Base-by-base conservation (phyloP, 92 coral and sea anemone genomes). In the Paramuricea clavata region DNA sequence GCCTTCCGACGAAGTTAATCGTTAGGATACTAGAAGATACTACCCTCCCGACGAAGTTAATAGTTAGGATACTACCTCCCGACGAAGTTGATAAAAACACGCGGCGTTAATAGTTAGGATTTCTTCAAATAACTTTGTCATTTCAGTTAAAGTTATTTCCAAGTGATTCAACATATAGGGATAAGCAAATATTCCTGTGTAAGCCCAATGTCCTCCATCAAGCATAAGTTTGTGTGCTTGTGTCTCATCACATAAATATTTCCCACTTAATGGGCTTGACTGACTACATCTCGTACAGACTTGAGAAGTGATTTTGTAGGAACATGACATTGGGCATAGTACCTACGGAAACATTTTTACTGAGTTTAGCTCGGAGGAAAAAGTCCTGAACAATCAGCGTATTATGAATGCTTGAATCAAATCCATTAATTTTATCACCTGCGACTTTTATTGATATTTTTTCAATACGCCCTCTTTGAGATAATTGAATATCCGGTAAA, bases 171-270 rank as follows among this genome's bases (percentile, higher is more conserved):
- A 6, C 42, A 91, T 72, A 36, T 78, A 91, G 13, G 92, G 94
- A 35, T 83, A 91, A 17, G 94, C 90, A 69, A 83, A 87, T 5
- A 90, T 74, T 0, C 94, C 94, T 8, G 78, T 10, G 33, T 61
- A 33, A 6, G 91, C 89, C 94, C 94, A 91, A 26, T 91, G 94
- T 1, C 91, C 82, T 2, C 87, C 84, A 17, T 59, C 43, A 0
- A 90, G 77, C 93, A 90, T 85, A 5, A 80, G 32, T 36, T 77
- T 78, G 27, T 80, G 93, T 5, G 93, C 83, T 8, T 35, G 70
- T 12, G 28, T 6, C 69, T 90, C 93, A 25, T 64, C 49, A 30
- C 86, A 83, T 22, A 83, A 42, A 34, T 67, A 28, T 41, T 83
- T 64, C 0, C 86, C 86, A 34, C 76, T 35, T 6, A 92, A 81